Evolutionary conservation across 2,797 vertebrate species (phyloP).

Genomic region (Miichthys miiuy): DNA sequence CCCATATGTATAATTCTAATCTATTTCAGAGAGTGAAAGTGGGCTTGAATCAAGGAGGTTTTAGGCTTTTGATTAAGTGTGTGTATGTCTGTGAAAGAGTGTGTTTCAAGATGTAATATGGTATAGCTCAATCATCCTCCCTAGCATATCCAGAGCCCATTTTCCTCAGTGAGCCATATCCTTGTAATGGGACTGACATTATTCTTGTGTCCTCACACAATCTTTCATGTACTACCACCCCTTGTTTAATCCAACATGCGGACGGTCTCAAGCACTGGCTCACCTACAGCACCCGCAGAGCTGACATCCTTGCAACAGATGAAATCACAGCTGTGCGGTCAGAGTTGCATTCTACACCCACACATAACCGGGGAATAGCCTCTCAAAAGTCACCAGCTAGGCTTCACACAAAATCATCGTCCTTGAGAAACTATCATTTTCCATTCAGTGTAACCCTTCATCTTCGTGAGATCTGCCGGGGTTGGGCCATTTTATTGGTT

Average conservation of each 20-base stretch:
- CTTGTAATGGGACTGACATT: conserved; percentile 27
- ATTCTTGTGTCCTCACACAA: conserved; percentile 38
- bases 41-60: conserved; percentile 1
- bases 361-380: conserved; percentile 17
- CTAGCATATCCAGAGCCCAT: conserved; percentile 39
- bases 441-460: conserved; percentile 51
- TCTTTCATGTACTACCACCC: conserved; percentile 28
- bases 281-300: conserved; percentile 20
- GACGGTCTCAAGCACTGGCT: conserved; percentile 11
- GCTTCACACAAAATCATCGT: conserved; percentile 36
- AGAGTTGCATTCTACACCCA: conserved; percentile 25
- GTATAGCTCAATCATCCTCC: conserved; percentile 34
- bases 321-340: conserved; percentile 21
- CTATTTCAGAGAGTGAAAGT: conserved; percentile 22
- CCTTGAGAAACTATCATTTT: conserved; percentile 69
- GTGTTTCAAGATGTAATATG: conserved; percentile 19
- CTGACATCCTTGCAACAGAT: not conserved
- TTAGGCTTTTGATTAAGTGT: conserved; percentile 11
- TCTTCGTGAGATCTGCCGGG: conserved; percentile 43
- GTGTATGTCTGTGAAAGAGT: not conserved
- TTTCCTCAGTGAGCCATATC: conserved; percentile 37
- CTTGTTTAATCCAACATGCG: conserved; percentile 38
- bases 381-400: not conserved
- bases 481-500: conserved; percentile 52
- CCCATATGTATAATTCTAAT: conserved; percentile 40